Evolutionary conservation across 2,797 vertebrate genomes (phyloP).

Genomic region (Acanthopagrus latus): DNA sequence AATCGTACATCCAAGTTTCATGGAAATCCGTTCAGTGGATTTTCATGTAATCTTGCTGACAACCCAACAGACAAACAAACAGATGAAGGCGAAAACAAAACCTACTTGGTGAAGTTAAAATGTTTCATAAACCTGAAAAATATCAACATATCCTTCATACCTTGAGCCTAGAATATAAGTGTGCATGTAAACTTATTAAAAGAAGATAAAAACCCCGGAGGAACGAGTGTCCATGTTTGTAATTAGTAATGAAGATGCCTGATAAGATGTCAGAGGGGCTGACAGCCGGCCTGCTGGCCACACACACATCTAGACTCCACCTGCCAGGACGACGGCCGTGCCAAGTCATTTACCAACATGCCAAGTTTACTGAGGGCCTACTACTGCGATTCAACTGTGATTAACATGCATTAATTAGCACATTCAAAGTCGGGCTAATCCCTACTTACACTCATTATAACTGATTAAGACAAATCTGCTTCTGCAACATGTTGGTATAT

Average conservation of each 20-base stretch:
- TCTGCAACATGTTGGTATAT: slow-evolving; percentile 27
- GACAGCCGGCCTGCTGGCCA: slow-evolving; percentile 21
- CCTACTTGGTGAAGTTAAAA: too few relatives aligned
- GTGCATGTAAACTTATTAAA: neutral
- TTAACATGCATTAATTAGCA: slow-evolving; percentile 61
- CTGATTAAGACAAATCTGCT: slow-evolving; percentile 35
- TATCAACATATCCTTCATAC: too few relatives aligned
- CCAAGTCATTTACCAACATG: slow-evolving; percentile 53
- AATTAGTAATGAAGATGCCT: neutral
- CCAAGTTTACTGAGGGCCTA: slow-evolving; percentile 47
- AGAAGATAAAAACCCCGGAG: neutral
- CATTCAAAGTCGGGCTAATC: slow-evolving; percentile 53
- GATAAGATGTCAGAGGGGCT: slow-evolving; percentile 20
- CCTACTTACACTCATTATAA: slow-evolving; percentile 46
- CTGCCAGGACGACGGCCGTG: slow-evolving; percentile 34
- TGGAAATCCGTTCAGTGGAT: too few relatives aligned
- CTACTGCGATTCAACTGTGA: slow-evolving; percentile 53
- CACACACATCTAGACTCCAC: slow-evolving; percentile 29
- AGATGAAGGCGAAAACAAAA: too few relatives aligned
- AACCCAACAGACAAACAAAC: too few relatives aligned
- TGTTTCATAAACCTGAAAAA: too few relatives aligned
- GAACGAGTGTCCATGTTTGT: neutral
- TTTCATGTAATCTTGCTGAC: too few relatives aligned
- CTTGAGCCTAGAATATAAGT: too few relatives aligned
- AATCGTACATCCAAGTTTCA: too few relatives aligned